Base-by-base conservation (phyloP, 2,113 vertebrate genomes). In the Aspidoscelis tigris region DNA sequence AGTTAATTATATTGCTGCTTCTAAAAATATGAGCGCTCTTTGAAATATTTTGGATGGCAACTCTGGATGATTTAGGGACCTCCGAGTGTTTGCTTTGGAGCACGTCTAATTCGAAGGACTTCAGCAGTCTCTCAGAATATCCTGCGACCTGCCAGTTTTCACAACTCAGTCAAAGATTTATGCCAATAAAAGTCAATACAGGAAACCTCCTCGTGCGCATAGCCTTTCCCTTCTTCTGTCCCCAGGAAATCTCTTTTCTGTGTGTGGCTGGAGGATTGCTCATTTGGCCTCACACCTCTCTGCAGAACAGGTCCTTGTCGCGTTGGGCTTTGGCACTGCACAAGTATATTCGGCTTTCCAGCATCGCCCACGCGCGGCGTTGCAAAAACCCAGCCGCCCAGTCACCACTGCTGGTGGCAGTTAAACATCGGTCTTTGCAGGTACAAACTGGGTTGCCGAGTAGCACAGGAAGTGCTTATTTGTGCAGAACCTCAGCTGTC, bases 71-170 rank as follows among this genome's bases (percentile, higher is more conserved):
- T 91, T 95, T 89, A 91, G 93, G 80, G 85, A 92, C 86, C 90
- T 93, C 90, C 86, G 55, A 82, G 78, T 95, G 92, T 96, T 96
- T 96, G 89, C 84, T 81, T 96, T 96, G 96, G 96, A 95, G 58
- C 81, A 66, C 88, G 96, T 92, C 91, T 95, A 95, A 96, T 95
- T 96, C 94, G 83, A 88, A 24, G 88, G 89, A 94, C 95, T 94
- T 91, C 92, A 92, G 79, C 93, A 85, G 85, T 86, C 89, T 61
- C 69, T 93, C 95, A 94, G 89, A 94, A 94, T 92, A 84, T 3
- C 64, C 33, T 69, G 76, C 0, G 0, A 89, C 84, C 91, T 95
- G 95, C 96, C 95, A 95, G 82, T 86, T 92, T 93, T 95, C 95
- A 94, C 94, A 95, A 95, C 94, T 95, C 89, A 33, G 71, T 33